phyloP scores from a whole-genome alignment of 2,113 vertebrate species.

The Sigmodon hispidus region DNA sequence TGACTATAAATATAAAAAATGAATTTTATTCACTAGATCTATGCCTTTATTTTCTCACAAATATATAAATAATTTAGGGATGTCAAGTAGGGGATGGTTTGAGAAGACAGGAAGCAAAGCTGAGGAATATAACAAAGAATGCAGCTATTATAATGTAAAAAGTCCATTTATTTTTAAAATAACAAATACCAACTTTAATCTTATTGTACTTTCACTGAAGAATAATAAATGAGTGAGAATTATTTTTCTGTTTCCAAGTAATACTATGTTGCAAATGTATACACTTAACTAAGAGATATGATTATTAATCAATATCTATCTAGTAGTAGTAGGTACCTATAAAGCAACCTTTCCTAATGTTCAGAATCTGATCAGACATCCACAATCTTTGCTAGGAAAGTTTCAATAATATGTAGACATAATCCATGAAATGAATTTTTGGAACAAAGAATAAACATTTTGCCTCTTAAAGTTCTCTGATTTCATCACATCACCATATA shows the following conservation, averaged over 20 bases:
- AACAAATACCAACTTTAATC: background rate
- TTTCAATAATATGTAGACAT: background rate
- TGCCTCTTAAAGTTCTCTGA: background rate
- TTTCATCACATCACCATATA: background rate
- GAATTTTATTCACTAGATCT: background rate
- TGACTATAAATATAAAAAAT: background rate
- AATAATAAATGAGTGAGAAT: background rate
- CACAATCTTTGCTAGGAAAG: background rate
- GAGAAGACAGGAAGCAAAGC: background rate
- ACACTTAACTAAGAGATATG: background rate
- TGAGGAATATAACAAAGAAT: background rate
- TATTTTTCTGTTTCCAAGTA: background rate
- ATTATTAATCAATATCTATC: background rate
- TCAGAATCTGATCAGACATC: background rate
- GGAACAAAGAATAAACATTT: background rate
- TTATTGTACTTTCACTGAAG: background rate
- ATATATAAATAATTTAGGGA: background rate
- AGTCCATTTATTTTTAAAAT: background rate
- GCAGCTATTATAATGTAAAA: background rate
- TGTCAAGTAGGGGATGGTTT: background rate
- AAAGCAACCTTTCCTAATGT: background rate
- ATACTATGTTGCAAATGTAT: background rate
- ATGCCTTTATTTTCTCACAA: background rate
- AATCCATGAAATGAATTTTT: background rate
- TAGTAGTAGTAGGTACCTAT: background rate